Evolutionary conservation across 1,140 invertebrate species (phyloP).

Genomic region (Monomorium pharaonis): DNA sequence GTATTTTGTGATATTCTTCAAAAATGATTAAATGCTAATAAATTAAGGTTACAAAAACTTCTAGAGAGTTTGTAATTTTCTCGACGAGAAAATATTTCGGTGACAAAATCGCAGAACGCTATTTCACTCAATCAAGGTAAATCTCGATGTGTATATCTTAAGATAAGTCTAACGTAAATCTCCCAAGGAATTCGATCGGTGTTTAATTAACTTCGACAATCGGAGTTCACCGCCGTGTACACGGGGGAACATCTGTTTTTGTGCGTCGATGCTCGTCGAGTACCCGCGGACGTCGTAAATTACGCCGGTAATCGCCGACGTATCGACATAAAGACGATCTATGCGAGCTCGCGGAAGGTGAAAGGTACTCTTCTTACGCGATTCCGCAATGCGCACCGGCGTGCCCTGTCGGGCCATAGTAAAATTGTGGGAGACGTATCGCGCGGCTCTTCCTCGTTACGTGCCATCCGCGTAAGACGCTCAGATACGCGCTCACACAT

Average conservation of each 20-base stretch:
- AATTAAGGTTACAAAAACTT: not conserved
- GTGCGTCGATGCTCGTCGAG: conserved; percentile 45
- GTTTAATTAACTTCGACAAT: conserved; percentile 21
- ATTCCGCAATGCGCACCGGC: conserved; percentile 76
- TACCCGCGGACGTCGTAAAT: conserved; percentile 20
- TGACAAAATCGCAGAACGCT: not conserved
- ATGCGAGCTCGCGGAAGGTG: conserved; percentile 70
- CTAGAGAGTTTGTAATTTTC: not conserved
- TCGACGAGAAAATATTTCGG: no score
- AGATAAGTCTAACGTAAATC: not conserved
- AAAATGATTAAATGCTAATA: not conserved
- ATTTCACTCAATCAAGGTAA: not conserved
- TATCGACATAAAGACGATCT: conserved; percentile 55
- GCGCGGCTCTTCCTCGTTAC: conserved; percentile 65
- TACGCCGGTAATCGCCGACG: conserved; percentile 39
- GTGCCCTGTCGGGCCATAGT: conserved; percentile 76
- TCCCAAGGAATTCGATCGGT: not conserved
- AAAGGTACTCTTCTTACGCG: conserved; percentile 82
- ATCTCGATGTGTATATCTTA: not conserved
- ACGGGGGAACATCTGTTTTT: conserved; percentile 23
- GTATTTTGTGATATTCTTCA: not conserved
- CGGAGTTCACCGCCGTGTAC: not conserved
- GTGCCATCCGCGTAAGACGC: not conserved
- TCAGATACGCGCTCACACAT: not conserved
- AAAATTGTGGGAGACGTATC: conserved; percentile 54